A percentile compares a stretch with the other conserved stretches of the same genome.
Conservation (phyloP, 2,888 invertebrate species). For the Empis stercorea region DNA sequence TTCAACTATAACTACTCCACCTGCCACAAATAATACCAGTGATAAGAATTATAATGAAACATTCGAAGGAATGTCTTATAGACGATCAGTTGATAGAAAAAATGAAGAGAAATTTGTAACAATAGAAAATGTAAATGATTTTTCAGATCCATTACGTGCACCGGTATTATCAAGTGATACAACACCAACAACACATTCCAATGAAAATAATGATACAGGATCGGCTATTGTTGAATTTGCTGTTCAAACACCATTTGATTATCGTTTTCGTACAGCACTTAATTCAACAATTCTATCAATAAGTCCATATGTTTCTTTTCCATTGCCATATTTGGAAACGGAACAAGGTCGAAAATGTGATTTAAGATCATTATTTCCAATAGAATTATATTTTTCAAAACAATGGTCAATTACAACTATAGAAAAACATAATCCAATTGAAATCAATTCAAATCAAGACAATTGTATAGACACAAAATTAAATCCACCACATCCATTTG, state of each 20-base stretch:
- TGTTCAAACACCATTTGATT: slow-evolving; percentile 46
- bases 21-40: slow-evolving; percentile 10
- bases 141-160: slow-evolving; percentile 69
- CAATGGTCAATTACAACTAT: slow-evolving; percentile 35
- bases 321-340: slow-evolving; percentile 78
- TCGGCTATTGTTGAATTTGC: slow-evolving; percentile 27
- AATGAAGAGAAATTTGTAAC: slow-evolving; percentile 43
- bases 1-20: slow-evolving; percentile 4
- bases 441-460: slow-evolving; percentile 14
- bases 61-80: slow-evolving; percentile 1
- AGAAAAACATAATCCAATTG: slow-evolving; percentile 19
- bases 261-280: slow-evolving; percentile 60
- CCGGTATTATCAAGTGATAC: slow-evolving; percentile 32
- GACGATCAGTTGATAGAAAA: slow-evolving; percentile 23
- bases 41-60: slow-evolving; percentile 6
- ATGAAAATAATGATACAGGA: slow-evolving; percentile 3
- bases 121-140: slow-evolving; percentile 44
- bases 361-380: slow-evolving; percentile 57
- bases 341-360: slow-evolving; percentile 65
- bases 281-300: slow-evolving; percentile 64
- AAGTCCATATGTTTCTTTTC: slow-evolving; percentile 75
- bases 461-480: slow-evolving; percentile 23
- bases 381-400: slow-evolving; percentile 57
- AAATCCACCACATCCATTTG: slow-evolving; percentile 60
- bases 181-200: slow-evolving; percentile 23